Evolutionary conservation across 2,888 invertebrate species (phyloP).

Genomic region (Myopa testacea): DNA sequence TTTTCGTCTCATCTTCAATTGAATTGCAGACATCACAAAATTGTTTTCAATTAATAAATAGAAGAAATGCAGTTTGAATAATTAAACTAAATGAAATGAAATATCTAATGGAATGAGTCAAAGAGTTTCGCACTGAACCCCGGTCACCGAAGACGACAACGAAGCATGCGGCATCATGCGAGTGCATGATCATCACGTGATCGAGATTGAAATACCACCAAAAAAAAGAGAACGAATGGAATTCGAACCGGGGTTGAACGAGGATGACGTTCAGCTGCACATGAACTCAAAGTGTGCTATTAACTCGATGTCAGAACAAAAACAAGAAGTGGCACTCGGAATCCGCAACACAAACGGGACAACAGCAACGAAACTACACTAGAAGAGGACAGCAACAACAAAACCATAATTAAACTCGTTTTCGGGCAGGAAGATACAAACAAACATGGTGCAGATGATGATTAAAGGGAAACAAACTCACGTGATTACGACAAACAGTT

Average conservation of each 20-base stretch:
- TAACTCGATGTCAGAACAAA: too few relatives aligned
- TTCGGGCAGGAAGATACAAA: slow-evolving; percentile 1
- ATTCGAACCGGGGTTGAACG: too few relatives aligned
- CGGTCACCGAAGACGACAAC: background rate
- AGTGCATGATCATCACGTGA: slow-evolving; percentile 23
- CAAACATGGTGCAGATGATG: slow-evolving; percentile 6
- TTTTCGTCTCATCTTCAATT: background rate
- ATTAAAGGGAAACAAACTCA: background rate
- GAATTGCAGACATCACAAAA: background rate
- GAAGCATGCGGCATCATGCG: background rate
- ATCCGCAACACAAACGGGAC: too few relatives aligned
- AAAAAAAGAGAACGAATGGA: background rate
- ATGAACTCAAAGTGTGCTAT: too few relatives aligned
- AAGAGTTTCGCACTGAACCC: slow-evolving; percentile 21
- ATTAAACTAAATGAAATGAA: slow-evolving; percentile 34
- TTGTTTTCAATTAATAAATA: slow-evolving; percentile 32
- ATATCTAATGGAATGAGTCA: slow-evolving; percentile 15
- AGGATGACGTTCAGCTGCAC: too few relatives aligned
- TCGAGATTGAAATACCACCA: background rate
- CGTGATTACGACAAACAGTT: background rate
- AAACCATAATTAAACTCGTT: background rate
- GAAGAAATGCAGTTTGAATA: slow-evolving; percentile 33
- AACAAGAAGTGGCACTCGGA: too few relatives aligned
- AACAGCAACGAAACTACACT: too few relatives aligned
- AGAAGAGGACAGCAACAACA: background rate